Conservation (phyloP, 2,888 invertebrate genomes). For the Digitonthophagus gazella region DNA sequence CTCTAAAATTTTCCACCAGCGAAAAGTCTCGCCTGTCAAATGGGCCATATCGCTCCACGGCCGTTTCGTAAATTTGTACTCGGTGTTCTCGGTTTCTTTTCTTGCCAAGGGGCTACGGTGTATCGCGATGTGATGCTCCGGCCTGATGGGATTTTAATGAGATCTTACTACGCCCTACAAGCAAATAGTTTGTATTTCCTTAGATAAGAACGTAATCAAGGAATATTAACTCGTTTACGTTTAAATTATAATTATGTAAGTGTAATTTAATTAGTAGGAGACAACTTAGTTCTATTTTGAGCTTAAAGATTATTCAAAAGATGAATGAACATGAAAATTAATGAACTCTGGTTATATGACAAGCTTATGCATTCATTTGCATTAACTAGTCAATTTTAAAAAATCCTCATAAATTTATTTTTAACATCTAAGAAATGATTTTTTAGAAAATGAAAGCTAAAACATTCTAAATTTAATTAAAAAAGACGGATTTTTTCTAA, state of each 20-base stretch:
- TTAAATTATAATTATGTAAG: background rate
- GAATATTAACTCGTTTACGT: background rate
- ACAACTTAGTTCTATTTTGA: background rate
- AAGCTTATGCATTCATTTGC: too few relatives aligned
- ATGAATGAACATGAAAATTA: too few relatives aligned
- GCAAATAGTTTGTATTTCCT: background rate
- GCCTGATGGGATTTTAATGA: background rate
- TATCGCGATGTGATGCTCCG: background rate
- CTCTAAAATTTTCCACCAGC: conserved; percentile 7
- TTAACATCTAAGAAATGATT: too few relatives aligned
- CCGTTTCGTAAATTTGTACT: background rate
- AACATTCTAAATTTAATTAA: too few relatives aligned
- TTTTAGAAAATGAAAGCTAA: too few relatives aligned
- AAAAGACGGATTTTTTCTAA: too few relatives aligned
- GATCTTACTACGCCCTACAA: background rate
- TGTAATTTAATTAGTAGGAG: background rate
- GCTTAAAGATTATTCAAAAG: too few relatives aligned
- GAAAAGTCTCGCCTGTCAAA: conserved; percentile 1
- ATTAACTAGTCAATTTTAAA: too few relatives aligned
- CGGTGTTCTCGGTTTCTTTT: background rate
- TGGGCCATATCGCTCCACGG: background rate
- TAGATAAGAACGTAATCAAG: background rate
- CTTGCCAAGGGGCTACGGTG: background rate
- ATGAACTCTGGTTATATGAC: too few relatives aligned
- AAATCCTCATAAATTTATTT: too few relatives aligned